phyloP scores from a whole-genome alignment of 2,888 invertebrate genomes.

The Acrobasis consociella region DNA sequence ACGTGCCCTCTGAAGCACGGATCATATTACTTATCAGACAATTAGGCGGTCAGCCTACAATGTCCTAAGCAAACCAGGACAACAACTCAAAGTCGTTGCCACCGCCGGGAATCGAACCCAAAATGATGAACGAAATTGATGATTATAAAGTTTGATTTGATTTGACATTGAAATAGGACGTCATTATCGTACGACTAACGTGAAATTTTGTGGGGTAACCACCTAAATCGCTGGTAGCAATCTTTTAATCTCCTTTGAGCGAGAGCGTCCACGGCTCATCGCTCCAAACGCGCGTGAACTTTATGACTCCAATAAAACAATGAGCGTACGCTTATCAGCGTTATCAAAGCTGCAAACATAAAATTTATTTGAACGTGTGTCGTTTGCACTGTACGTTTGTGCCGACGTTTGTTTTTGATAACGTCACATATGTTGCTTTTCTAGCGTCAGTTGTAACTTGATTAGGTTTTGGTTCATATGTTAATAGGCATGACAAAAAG shows the following conservation, averaged over 20 bases:
- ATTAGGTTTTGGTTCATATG: slow-evolving; percentile 25
- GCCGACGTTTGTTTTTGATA: slow-evolving; percentile 70
- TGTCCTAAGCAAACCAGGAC: no score
- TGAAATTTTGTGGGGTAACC: no score
- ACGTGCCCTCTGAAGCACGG: no score
- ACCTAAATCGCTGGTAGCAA: background rate
- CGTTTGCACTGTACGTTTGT: slow-evolving; percentile 69
- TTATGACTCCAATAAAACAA: slow-evolving; percentile 79
- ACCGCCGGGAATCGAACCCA: no score
- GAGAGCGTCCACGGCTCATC: slow-evolving; percentile 45
- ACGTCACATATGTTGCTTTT: slow-evolving; percentile 43
- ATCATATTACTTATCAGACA: no score
- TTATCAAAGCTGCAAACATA: slow-evolving; percentile 74
- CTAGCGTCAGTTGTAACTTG: slow-evolving; percentile 2
- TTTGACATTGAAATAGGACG: no score
- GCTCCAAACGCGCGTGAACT: slow-evolving; percentile 45
- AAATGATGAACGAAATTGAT: no score
- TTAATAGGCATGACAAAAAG: no score
- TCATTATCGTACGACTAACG: no score
- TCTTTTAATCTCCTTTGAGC: slow-evolving; percentile 39
- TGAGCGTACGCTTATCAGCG: slow-evolving; percentile 72
- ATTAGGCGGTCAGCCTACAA: no score
- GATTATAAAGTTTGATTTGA: no score
- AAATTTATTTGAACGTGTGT: slow-evolving; percentile 70
- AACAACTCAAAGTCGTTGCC: no score